These are phyloP conservation scores for Australoheros scitulus DNA, from an alignment of 2,113 vertebrate species.

Conservation along the genomic window DNA sequence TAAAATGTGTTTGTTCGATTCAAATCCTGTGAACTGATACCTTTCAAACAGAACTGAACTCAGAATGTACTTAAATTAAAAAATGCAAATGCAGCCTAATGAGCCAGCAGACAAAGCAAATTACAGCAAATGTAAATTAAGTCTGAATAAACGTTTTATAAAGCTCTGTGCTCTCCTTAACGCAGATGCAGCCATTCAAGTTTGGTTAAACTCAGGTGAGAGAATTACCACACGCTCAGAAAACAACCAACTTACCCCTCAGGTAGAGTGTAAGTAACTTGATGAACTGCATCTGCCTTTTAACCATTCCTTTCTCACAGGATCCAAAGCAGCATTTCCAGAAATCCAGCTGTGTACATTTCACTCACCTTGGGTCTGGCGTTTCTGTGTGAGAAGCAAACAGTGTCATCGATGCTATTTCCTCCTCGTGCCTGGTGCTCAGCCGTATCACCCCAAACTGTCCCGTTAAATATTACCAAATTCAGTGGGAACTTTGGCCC, in stretches of 20 bases:
- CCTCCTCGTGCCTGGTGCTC: slow-evolving; percentile 2
- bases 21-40: neutral
- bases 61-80: neutral
- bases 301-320: slow-evolving; percentile 1
- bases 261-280: neutral
- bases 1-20: neutral
- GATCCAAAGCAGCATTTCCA: neutral
- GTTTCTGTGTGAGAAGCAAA: slow-evolving; percentile 11
- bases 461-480: slow-evolving; percentile 77
- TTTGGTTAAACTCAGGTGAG: too few species aligned
- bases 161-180: neutral
- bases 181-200: too few species aligned
- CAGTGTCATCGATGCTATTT: slow-evolving; percentile 5
- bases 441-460: slow-evolving; percentile 51
- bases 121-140: neutral
- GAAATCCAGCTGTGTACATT: neutral
- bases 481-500: slow-evolving; percentile 63
- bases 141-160: neutral
- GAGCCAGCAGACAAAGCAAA: neutral
- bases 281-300: slow-evolving; percentile 11
- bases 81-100: neutral
- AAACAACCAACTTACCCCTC: neutral
- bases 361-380: slow-evolving; percentile 62
- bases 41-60: neutral
- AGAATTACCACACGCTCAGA: neutral